These are phyloP conservation scores for Crossaster papposus DNA, from an alignment of 53 echinoderm and acorn worm genomes.

Conservation along the genomic window DNA sequence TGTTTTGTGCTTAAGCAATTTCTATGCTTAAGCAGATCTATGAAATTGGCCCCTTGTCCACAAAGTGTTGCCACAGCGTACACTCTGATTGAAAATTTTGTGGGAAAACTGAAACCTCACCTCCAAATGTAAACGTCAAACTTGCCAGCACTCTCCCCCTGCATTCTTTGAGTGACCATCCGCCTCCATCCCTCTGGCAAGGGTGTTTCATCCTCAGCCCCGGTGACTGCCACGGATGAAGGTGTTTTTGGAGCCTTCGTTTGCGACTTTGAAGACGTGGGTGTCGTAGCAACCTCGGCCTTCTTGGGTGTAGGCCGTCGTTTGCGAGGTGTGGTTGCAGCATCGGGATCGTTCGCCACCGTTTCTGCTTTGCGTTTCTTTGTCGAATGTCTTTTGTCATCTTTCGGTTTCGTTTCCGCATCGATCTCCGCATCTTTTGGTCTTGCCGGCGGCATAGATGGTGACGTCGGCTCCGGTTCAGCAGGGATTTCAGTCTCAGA, in stretches of 20 bases:
- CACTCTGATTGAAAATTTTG: no score
- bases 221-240: neutral
- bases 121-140: constrained; percentile 94
- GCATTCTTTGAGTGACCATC: constrained; percentile 81
- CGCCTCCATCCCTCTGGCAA: constrained; percentile 88
- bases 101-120: constrained; percentile 34
- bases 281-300: neutral
- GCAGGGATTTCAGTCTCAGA: neutral
- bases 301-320: neutral
- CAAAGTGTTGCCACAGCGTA: no score
- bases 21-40: no score
- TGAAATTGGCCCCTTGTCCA: no score
- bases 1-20: no score
- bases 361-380: constrained; percentile 27
- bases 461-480: neutral
- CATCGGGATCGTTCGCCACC: neutral
- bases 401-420: neutral
- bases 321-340: neutral
- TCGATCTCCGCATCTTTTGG: neutral
- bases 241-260: neutral
- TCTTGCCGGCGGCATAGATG: neutral
- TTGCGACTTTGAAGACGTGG: neutral
- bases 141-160: constrained; percentile 89
- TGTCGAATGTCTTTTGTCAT: neutral
- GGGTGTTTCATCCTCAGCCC: neutral